A percentile compares a stretch with the other conserved stretches of the same genome.
Evolutionary conservation across 2,888 invertebrate genomes (phyloP).

Genomic region (Lithophane semibrunnea): DNA sequence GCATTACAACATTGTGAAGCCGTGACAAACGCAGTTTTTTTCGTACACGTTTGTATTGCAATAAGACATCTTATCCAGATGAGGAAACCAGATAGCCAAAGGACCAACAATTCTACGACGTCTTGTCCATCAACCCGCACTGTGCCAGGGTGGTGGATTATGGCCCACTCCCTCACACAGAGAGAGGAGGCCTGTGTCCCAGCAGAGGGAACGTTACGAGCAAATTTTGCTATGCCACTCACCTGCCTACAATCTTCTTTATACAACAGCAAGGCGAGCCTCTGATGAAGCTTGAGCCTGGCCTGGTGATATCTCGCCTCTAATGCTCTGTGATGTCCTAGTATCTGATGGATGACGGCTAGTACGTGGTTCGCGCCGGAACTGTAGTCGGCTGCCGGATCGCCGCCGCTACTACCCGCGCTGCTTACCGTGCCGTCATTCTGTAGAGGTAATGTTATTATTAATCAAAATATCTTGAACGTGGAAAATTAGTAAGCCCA

Average conservation of each 20-base stretch:
- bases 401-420: constrained; percentile 92
- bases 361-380: constrained; percentile 99
- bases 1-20: background rate
- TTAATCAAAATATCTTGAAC: background rate
- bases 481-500: background rate
- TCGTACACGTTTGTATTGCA: background rate
- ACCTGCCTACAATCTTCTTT: constrained; percentile 99
- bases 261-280: constrained; percentile 97
- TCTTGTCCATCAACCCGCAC: background rate
- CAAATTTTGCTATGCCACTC: constrained; percentile 37
- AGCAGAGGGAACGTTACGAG: background rate
- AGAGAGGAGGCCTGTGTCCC: background rate
- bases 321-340: constrained; percentile 97
- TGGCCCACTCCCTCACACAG: background rate
- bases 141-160: background rate
- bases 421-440: constrained; percentile 88
- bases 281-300: constrained; percentile 98
- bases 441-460: constrained; percentile 61
- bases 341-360: constrained; percentile 98
- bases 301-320: constrained; percentile 99
- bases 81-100: background rate
- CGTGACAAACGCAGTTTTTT: background rate
- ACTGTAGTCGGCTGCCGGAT: constrained; percentile 98
- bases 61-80: background rate
- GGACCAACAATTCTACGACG: background rate